Evolutionary conservation across 2,797 vertebrate genomes (phyloP), one percentile per base, ranked within the genome.

Genomic region (Pseudocheirus occidentalis): DNA sequence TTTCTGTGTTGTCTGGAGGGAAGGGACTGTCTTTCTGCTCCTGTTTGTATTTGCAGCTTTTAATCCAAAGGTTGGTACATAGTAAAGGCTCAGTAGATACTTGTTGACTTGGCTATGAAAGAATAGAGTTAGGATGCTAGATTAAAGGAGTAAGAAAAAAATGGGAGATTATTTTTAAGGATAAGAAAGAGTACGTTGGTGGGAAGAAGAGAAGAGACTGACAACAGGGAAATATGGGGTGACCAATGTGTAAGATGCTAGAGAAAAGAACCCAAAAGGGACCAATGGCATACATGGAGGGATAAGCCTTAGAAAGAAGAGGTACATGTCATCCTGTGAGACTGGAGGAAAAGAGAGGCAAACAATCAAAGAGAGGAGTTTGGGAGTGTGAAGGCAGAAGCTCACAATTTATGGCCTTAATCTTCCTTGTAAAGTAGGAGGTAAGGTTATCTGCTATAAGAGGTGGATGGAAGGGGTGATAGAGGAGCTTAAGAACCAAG

Each of bases 401-500:
- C 9, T 27, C 73, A 81, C 40, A 81, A 46, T 0, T 46, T 21
- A 81, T 81, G 66, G 21, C 40, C 40, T 81, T 81, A 81, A 46
- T 46, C 73, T 27, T 81, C 21, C 40, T 21, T 46, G 40, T 27
- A 87, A 87, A 87, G 24, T 4, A 87, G 31, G 24, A 50, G 1
- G 62, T 73, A 87, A 55, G 66, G 53, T 56, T 57, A 50, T 59
- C 31, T 90, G 87, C 90, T 94, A 62, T 94, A 59, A 91, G 27
- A 57, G 28, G 81, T 55, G 12, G 40, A 52, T 54, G 92, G 66
- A 55, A 54, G 57, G 62, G 29, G 46, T 6, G 29, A 21, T 58
- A 81, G 91, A 59, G 90, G 56, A 21, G 55, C 6, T 81, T 93
- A 52, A 95, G 50, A 40, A 91, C 73, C 90, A 57, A 56, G 54